A percentile compares a stretch with the other conserved stretches of the same genome.
These are phyloP conservation scores for Graptemys geographica DNA, from an alignment of 2,797 vertebrate species.

Conservation along the genomic window DNA sequence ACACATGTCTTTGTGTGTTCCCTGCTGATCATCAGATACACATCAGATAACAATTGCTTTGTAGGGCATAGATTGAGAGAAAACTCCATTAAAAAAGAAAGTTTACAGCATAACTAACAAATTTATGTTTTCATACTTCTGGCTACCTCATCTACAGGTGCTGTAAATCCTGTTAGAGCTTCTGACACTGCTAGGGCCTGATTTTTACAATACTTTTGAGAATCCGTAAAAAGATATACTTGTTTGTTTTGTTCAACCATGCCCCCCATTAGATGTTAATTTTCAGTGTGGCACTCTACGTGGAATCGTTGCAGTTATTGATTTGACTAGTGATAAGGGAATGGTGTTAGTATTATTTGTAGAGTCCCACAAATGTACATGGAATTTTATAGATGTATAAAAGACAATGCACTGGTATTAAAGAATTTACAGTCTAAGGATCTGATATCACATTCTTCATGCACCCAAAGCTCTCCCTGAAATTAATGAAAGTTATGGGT, in stretches of 20 bases:
- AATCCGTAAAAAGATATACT: neutral
- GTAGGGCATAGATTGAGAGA: neutral
- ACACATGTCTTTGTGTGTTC: neutral
- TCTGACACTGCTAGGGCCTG: neutral
- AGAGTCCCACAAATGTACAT: neutral
- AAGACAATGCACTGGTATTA: neutral
- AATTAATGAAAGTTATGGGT: neutral
- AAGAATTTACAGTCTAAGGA: neutral
- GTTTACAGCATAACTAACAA: neutral
- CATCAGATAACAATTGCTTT: constrained; percentile 5
- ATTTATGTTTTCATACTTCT: neutral
- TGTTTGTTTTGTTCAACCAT: neutral
- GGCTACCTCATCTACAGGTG: neutral
- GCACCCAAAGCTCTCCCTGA: neutral
- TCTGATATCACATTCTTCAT: neutral
- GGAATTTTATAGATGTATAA: neutral
- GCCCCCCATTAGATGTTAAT: neutral
- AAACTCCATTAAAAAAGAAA: neutral
- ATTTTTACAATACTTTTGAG: neutral
- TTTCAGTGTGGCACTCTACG: neutral
- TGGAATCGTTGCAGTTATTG: neutral
- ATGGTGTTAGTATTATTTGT: neutral
- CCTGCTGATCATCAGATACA: neutral
- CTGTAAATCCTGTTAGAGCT: neutral
- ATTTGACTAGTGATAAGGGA: neutral